Base-by-base conservation (phyloP, 2,113 vertebrate genomes). In the Myotis yumanensis region DNA sequence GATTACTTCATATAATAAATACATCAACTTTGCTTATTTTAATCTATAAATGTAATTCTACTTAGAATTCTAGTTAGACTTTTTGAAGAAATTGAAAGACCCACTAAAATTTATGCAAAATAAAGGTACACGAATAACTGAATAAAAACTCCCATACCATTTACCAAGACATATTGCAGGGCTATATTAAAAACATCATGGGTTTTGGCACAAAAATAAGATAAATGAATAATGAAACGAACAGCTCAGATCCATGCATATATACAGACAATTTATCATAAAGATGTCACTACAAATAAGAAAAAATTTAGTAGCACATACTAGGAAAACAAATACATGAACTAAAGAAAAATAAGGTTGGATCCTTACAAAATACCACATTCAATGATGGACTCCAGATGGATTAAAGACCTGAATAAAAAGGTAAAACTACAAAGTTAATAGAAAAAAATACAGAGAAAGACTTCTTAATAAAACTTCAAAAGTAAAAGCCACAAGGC, bases 21-120 rank as follows among this genome's bases (percentile, higher is more conserved):
- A 66, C 89, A 83, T 23, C 0, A 59, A 6, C 43, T 85, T 77
- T 90, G 8, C 22, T 2, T 54, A 6, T 81, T 73, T 91, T 87
- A 96, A 86, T 88, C 3, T 82, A 30, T 57, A 85, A 92, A 35
- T 86, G 4, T 28, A 92, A 76, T 71, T 4, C 10, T 2, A 79
- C 18, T 54, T 80, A 35, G 69, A 0, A 75, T 84, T 76, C 40
- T 7, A 89, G 7, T 89, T 86, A 57, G 48, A 73, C 9, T 54
- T 95, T 84, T 85, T 64, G 57, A 81, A 92, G 23, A 91, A 76
- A 72, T 81, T 90, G 57, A 90, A 80, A 83, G 87, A 80, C 15
- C 43, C 9, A 57, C 7, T 77, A 66, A 54, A 81, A 62, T 81
- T 32, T 68, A 46, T 88, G 1, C 85, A 46, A 72, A 90, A 82